Percentiles rank a stretch among this genome's conserved stretches.
Evolutionary conservation across 2,113 vertebrate genomes (phyloP).

Genomic region (Zeus faber): DNA sequence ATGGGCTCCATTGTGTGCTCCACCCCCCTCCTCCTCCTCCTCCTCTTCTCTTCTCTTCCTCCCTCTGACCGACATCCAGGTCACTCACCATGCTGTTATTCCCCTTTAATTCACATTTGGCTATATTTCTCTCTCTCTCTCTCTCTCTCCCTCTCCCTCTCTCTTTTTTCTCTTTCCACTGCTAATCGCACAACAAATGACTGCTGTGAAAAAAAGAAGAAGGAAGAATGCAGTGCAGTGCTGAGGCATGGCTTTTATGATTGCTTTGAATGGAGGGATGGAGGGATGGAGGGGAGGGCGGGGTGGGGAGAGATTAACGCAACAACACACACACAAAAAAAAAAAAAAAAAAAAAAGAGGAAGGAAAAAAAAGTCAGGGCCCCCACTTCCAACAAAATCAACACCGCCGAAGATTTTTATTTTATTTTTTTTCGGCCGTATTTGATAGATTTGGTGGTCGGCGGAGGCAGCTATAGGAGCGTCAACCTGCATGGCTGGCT

Average conservation of each 20-base stretch:
- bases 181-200: constrained; percentile 74
- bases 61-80: constrained; percentile 63
- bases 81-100: constrained; percentile 68
- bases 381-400: constrained; percentile 41
- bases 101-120: constrained; percentile 66
- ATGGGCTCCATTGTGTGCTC: constrained; percentile 96
- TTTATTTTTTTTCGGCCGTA: constrained; percentile 30
- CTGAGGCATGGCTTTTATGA: constrained; percentile 63
- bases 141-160: too few relatives aligned
- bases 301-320: constrained; percentile 48
- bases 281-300: constrained; percentile 30
- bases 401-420: constrained; percentile 65
- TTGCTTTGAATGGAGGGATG: constrained; percentile 50
- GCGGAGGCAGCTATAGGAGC: constrained; percentile 35
- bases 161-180: constrained; percentile 57
- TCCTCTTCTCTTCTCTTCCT: constrained; percentile 23
- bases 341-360: too few relatives aligned
- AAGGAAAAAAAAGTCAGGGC: constrained; percentile 54
- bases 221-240: constrained; percentile 50
- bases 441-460: constrained; percentile 57
- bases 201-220: constrained; percentile 39
- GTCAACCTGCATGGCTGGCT: constrained; percentile 57
- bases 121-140: too few relatives aligned
- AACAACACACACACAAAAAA: too few relatives aligned
- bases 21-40: constrained; percentile 48